phyloP scores from a whole-genome alignment of 2,113 vertebrate genomes.

The Eidolon helvum region DNA sequence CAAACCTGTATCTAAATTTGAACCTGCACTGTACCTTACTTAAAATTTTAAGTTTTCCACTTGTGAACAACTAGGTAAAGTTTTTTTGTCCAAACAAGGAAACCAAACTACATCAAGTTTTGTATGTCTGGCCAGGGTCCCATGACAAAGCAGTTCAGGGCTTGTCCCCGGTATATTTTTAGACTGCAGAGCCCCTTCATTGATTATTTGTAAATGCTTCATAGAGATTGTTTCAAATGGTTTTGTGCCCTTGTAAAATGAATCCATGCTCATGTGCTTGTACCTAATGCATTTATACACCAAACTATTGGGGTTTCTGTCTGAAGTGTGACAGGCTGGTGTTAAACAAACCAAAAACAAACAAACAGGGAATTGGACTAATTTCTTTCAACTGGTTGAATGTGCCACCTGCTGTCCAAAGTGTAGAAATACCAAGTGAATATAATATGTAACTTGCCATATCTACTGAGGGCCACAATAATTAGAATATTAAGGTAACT shows the following conservation, averaged over 20 bases:
- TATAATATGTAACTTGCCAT: neutral
- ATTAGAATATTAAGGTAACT: neutral
- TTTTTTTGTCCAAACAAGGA: neutral
- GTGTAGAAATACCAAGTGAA: conserved; percentile 70
- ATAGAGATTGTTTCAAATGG: neutral
- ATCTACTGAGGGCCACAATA: neutral
- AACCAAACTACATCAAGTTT: neutral
- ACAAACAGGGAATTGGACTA: conserved; percentile 26
- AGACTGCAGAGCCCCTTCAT: neutral
- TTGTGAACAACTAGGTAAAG: neutral
- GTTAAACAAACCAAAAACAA: neutral
- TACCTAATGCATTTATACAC: neutral
- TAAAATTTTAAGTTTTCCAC: neutral
- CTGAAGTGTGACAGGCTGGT: neutral
- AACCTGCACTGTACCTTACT: neutral
- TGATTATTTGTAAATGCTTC: neutral
- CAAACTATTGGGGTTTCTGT: neutral
- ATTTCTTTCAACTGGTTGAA: conserved; percentile 73
- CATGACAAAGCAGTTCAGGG: neutral
- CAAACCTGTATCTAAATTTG: neutral
- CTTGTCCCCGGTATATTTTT: neutral
- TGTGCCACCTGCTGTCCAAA: conserved; percentile 84
- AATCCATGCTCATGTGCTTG: neutral
- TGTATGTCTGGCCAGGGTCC: neutral
- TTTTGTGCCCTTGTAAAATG: neutral